Percentiles rank a stretch among this genome's conserved stretches.
Evolutionary conservation across 2,113 vertebrate genomes (phyloP).

Genomic region (Nestor notabilis): DNA sequence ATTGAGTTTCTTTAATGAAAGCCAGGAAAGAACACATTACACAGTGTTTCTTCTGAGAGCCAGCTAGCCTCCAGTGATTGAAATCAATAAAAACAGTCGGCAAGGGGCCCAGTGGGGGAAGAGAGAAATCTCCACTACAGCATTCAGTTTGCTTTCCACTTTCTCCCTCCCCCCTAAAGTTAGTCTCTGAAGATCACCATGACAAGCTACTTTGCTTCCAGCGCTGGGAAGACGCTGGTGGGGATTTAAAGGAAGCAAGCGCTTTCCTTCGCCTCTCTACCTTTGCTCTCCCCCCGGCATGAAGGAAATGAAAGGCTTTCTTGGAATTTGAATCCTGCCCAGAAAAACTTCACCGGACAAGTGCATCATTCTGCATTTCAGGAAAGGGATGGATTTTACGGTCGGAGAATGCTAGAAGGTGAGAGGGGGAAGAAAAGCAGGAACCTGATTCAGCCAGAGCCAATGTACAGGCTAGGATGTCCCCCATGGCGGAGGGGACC

Average conservation of each 20-base stretch:
- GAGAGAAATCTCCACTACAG: slow-evolving; percentile 59
- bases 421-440: slow-evolving; percentile 3
- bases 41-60: slow-evolving; percentile 77
- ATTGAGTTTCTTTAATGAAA: slow-evolving; percentile 86
- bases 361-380: slow-evolving; percentile 34
- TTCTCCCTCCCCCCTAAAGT: slow-evolving; percentile 69
- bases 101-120: slow-evolving; percentile 74
- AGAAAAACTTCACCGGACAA: slow-evolving; percentile 56
- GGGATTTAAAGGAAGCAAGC: slow-evolving; percentile 20
- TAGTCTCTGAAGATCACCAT: slow-evolving; percentile 64
- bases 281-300: background rate
- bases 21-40: slow-evolving; percentile 89
- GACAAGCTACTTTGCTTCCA: slow-evolving; percentile 36
- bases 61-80: slow-evolving; percentile 77
- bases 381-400: slow-evolving; percentile 24
- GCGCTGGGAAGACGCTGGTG: slow-evolving; percentile 17
- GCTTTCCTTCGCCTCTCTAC: background rate
- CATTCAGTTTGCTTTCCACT: slow-evolving; percentile 63
- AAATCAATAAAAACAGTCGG: slow-evolving; percentile 79
- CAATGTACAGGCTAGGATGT: background rate
- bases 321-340: slow-evolving; percentile 15
- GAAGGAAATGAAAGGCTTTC: background rate
- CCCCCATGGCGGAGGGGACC: background rate
- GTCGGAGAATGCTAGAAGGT: slow-evolving; percentile 16
- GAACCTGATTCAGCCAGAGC: background rate